Percentiles rank a stretch among this genome's conserved stretches.
phyloP scores from a whole-genome alignment of 2,888 invertebrate genomes.

The Sabatieria punctata region DNA sequence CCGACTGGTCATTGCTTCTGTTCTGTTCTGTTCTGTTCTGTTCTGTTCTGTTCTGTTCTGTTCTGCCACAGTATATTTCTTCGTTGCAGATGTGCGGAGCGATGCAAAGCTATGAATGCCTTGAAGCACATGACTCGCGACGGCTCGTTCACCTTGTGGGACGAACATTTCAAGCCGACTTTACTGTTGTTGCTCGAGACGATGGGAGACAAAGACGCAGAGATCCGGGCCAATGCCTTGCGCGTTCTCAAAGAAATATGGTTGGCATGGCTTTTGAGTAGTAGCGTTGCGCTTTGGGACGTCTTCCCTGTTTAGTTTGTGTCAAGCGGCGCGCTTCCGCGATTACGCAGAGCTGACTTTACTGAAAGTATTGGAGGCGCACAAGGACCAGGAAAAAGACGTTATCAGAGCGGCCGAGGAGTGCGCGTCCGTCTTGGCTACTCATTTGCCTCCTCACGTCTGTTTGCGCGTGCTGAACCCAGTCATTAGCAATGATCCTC shows the following conservation, averaged over 20 bases:
- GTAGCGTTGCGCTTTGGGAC: background rate
- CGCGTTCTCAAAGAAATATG: slow-evolving; percentile 68
- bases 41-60: too few species aligned
- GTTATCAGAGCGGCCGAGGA: slow-evolving; percentile 68
- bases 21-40: too few species aligned
- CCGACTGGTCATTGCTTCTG: too few species aligned
- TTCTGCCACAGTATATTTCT: too few species aligned
- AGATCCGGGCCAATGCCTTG: slow-evolving; percentile 46
- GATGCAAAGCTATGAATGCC: slow-evolving; percentile 34
- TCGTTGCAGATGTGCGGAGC: slow-evolving; percentile 31
- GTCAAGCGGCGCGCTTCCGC: slow-evolving; percentile 54
- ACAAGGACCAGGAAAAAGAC: slow-evolving; percentile 47
- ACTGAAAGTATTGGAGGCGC: slow-evolving; percentile 68
- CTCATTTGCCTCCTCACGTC: slow-evolving; percentile 59
- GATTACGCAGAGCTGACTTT: slow-evolving; percentile 78
- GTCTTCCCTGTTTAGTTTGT: slow-evolving; percentile 11
- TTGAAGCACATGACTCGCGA: slow-evolving; percentile 37
- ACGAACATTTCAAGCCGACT: slow-evolving; percentile 41
- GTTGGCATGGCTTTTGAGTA: too few species aligned
- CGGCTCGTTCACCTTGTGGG: slow-evolving; percentile 37
- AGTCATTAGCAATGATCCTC: slow-evolving; percentile 67
- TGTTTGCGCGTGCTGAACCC: slow-evolving; percentile 58
- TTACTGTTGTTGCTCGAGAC: slow-evolving; percentile 60
- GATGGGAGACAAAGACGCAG: slow-evolving; percentile 38
- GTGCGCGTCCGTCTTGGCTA: slow-evolving; percentile 57